Conservation (phyloP, 1,140 invertebrate species). For the Diorhabda carinulata region DNA sequence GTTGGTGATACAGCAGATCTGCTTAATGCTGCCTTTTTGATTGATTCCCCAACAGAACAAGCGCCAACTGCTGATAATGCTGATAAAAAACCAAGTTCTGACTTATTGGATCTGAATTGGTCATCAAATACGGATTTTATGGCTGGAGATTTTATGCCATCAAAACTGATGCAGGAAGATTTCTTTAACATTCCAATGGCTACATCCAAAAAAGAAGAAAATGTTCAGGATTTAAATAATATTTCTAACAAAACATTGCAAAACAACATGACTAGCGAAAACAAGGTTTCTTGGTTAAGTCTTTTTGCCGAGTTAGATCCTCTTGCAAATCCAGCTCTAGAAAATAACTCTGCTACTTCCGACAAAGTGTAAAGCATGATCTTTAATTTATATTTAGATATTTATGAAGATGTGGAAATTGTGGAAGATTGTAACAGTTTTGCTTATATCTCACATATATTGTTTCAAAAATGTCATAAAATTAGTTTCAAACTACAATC, state of each 20-base stretch:
- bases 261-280: constrained; percentile 16
- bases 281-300: constrained; percentile 74
- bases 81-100: constrained; percentile 30
- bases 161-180: constrained; percentile 38
- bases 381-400: no score
- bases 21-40: constrained; percentile 36
- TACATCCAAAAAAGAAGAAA: constrained; percentile 3
- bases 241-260: constrained; percentile 11
- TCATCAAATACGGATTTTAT: constrained; percentile 32
- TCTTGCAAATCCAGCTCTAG: constrained; percentile 66
- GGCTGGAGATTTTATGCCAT: constrained; percentile 43
- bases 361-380: constrained; percentile 34
- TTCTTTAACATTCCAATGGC: constrained; percentile 27
- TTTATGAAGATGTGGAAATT: no score
- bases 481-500: no score
- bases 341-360: constrained; percentile 27
- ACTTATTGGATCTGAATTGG: constrained; percentile 40
- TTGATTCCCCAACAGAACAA: constrained; percentile 16
- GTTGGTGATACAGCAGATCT: constrained; percentile 25
- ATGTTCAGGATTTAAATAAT: not conserved
- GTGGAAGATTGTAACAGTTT: no score
- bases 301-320: constrained; percentile 93
- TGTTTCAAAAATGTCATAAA: no score
- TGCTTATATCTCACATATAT: no score
- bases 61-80: constrained; percentile 13